These are phyloP conservation scores for Gymnocheta viridis DNA, from an alignment of 2,888 invertebrate species.

Conservation along the genomic window DNA sequence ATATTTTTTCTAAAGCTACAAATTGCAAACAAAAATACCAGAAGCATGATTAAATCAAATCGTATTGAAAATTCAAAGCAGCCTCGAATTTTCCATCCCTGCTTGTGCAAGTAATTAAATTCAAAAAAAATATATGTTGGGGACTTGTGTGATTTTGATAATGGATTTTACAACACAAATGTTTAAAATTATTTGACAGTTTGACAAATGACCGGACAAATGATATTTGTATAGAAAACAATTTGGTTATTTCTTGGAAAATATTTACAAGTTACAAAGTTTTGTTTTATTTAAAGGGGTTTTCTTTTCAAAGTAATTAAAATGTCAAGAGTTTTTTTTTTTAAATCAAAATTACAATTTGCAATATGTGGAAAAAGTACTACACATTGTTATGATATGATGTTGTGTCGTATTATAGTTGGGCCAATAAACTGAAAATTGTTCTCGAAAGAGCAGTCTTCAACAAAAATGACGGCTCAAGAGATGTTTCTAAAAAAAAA, in stretches of 20 bases:
- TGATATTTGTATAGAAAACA: not conserved
- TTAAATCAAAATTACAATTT: not conserved
- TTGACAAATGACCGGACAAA: slow-evolving; percentile 23
- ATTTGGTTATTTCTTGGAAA: not conserved
- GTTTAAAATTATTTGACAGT: slow-evolving; percentile 46
- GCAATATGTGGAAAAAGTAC: too few species aligned
- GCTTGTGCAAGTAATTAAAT: slow-evolving; percentile 5
- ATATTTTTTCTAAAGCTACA: too few species aligned
- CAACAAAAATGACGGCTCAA: too few species aligned
- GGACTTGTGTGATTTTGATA: slow-evolving; percentile 44
- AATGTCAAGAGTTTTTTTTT: too few species aligned
- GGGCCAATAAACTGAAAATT: too few species aligned
- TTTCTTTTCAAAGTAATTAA: not conserved
- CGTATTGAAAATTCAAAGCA: not conserved
- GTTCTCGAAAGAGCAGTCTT: too few species aligned
- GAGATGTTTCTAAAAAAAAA: too few species aligned
- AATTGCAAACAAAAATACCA: too few species aligned
- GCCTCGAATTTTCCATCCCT: not conserved
- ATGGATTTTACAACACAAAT: slow-evolving; percentile 47
- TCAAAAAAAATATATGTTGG: not conserved
- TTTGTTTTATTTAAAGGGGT: not conserved
- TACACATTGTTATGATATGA: too few species aligned
- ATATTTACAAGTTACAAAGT: not conserved
- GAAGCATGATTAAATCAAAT: not conserved
- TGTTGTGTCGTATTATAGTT: too few species aligned